phyloP scores from a whole-genome alignment of 2,888 invertebrate genomes.

The Eremobia ochroleuca region DNA sequence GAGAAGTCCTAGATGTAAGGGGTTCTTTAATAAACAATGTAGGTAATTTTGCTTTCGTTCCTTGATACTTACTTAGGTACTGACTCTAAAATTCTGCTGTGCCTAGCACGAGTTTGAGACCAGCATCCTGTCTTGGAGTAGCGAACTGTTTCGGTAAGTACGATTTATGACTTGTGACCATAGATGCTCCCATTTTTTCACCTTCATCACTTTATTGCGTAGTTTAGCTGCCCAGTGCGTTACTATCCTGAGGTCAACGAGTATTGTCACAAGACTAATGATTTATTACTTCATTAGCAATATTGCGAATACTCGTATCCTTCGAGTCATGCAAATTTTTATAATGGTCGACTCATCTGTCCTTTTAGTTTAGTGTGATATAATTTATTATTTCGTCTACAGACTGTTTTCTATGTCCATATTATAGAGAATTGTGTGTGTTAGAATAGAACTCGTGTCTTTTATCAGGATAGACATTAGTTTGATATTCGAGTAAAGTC shows the following conservation, averaged over 20 bases:
- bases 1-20: background rate
- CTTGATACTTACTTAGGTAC: background rate
- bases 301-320: slow-evolving; percentile 36
- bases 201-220: background rate
- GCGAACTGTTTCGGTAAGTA: background rate
- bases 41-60: background rate
- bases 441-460: slow-evolving; percentile 5
- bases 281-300: slow-evolving; percentile 21
- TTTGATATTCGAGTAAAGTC: slow-evolving; percentile 27
- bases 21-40: background rate
- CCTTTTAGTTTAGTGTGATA: slow-evolving; percentile 19
- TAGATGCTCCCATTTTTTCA: slow-evolving; percentile 5
- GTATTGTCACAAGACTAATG: slow-evolving; percentile 17
- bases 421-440: background rate
- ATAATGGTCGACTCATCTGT: slow-evolving; percentile 12
- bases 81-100: background rate
- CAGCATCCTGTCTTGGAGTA: background rate
- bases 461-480: slow-evolving; percentile 33
- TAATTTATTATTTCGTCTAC: slow-evolving; percentile 6
- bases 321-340: slow-evolving; percentile 48
- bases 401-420: background rate
- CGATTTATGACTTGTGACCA: background rate
- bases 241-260: slow-evolving; percentile 27
- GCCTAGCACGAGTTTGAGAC: too few species aligned
- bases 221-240: background rate